Conservation (phyloP, 2,888 invertebrate species). For the Pseudococcus longispinus region DNA sequence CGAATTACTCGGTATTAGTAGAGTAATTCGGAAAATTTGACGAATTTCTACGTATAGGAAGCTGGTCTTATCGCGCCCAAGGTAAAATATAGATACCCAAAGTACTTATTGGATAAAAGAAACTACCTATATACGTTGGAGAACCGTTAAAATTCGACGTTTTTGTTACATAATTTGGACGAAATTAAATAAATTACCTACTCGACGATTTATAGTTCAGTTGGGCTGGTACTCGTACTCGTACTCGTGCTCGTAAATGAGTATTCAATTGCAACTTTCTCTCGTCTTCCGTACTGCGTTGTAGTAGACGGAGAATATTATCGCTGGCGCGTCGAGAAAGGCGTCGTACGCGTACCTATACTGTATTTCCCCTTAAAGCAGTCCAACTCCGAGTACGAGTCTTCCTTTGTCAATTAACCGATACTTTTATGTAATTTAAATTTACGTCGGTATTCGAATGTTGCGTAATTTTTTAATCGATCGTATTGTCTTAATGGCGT, state of each 20-base stretch:
- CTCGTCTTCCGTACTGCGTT: background rate
- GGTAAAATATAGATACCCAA: background rate
- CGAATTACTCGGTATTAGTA: background rate
- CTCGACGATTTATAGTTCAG: slow-evolving; percentile 20
- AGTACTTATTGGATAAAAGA: background rate
- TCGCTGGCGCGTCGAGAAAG: background rate
- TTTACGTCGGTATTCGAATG: background rate
- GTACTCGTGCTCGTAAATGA: background rate
- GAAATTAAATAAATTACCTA: slow-evolving; percentile 28
- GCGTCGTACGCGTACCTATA: background rate
- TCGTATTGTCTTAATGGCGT: background rate
- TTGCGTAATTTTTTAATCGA: slow-evolving; percentile 14
- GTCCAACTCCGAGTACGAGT: background rate
- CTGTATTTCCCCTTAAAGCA: slow-evolving; percentile 33
- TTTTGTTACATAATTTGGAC: slow-evolving; percentile 36
- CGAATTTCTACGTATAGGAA: background rate
- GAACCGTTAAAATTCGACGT: slow-evolving; percentile 15
- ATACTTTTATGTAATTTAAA: slow-evolving; percentile 31
- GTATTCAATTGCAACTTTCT: slow-evolving; percentile 41
- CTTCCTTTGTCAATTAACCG: slow-evolving; percentile 6
- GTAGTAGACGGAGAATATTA: background rate
- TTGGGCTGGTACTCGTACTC: background rate
- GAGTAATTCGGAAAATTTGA: background rate
- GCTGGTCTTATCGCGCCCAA: background rate
- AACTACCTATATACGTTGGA: background rate